Conservation (phyloP, 2,797 vertebrate species). For the Tarsius wallacei region DNA sequence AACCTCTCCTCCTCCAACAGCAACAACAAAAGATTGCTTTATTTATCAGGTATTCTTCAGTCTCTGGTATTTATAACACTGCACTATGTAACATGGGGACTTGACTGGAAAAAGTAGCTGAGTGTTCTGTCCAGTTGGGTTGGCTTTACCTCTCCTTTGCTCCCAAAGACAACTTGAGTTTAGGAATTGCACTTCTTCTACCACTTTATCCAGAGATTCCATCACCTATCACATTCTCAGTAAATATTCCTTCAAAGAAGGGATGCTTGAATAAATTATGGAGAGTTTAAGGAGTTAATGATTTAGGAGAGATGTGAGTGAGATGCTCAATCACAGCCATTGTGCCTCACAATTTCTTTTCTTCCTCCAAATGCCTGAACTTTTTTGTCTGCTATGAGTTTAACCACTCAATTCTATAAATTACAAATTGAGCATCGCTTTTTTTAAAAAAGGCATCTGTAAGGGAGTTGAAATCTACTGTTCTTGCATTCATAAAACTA, state of each 20-base stretch:
- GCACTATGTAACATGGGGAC: background rate
- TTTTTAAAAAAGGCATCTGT: background rate
- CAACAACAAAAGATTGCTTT: background rate
- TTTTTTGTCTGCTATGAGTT: background rate
- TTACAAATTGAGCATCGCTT: background rate
- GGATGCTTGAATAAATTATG: background rate
- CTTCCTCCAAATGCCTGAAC: background rate
- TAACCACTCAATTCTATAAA: background rate
- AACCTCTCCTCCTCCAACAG: too few species aligned
- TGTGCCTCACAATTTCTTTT: background rate
- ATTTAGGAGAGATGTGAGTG: background rate
- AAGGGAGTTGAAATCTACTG: background rate
- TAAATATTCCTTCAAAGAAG: background rate
- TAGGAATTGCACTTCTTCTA: background rate
- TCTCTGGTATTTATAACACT: background rate
- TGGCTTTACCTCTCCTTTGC: background rate
- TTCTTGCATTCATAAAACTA: background rate
- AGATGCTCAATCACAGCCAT: background rate
- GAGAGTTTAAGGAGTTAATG: background rate
- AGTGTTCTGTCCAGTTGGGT: accelerated
- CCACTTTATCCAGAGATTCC: background rate
- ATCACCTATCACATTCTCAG: background rate
- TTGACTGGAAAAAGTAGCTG: background rate
- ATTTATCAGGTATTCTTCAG: background rate
- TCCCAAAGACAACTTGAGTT: background rate